Base-by-base conservation (phyloP, 2,888 invertebrate species). In the Acrobasis repandana region DNA sequence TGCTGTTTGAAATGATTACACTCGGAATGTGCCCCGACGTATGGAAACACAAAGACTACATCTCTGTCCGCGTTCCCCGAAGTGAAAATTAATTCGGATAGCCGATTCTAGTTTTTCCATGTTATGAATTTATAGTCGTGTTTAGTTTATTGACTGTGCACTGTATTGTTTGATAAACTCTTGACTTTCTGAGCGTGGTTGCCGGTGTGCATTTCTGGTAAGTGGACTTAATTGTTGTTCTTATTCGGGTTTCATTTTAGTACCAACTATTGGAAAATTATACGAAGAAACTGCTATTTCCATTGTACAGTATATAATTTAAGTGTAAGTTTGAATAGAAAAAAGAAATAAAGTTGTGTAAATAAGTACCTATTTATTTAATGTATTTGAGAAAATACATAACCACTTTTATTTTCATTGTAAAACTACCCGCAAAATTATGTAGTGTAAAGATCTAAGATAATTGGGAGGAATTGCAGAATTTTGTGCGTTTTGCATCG, bases 21-120 rank as follows among this genome's bases (percentile, higher is more conserved):
- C 58, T 66, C 66, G 66, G 66, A 68, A 71, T 71, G 67, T 61
- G 63, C 67, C 64, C 65, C 56, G 65, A 59, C 57, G 61, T 56
- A 51, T 62, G 61, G 67, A 67, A 68, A 61, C 65, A 68, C 68
- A 69, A 63, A 65, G 43, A 14, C 43, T 65, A 58, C 61, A 61
- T 60, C 47, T 57, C 62, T 59, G 48, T 61, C 64, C 47, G 65
- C 67, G 67, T 65, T 67, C 71, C 64, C 61, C 51, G 20, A 43
- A 58, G 64, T 63, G 63, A 61, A 58, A 60, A 56, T 58, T 61
- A 46, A 48, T 54, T 52, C 8, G 18, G 51, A 52, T 49, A 43
- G 34, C 52, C 56, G 18, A 38, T 28, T 46, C 47, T 43, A 9
- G 50, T 38, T 15, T 9, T 38, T 50, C 16, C 36, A 38, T 49